Evolutionary conservation across 2,797 vertebrate species (phyloP), one percentile per base, ranked within the genome.

Genomic region (Champsocephalus esox): DNA sequence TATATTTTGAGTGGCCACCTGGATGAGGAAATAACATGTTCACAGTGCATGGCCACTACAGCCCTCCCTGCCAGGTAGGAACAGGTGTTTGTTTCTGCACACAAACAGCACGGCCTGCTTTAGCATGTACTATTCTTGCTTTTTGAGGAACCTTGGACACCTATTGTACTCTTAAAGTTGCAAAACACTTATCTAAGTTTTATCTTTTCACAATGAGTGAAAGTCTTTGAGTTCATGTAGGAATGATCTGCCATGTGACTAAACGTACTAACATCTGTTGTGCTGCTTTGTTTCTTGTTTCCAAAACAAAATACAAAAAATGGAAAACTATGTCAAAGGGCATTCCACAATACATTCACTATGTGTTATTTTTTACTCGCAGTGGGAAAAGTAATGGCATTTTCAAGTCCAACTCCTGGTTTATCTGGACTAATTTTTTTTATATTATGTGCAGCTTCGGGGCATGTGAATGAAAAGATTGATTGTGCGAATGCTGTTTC

Each of bases 21-120:
- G 92, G 92, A 94, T 88, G 86, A 94, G 91, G 90, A 92, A 94
- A 93, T 92, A 88, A 87, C 84, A 86, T 83, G 90, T 89, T 92
- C 90, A 92, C 78, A 71, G 87, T 75, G 87, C 86, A 89, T 91
- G 88, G 90, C 88, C 84, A 79, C 85, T 71, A 73, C 80, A 75
- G 73, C 72, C 71, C 76, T 86, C 70, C 81, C 83, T 87, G 87
- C 90, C 88, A 86, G 87, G 82, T 83, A 86, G 79, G 89, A 91
- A 89, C 90, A 92, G 88, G 91, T 90, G 90, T 92, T 84, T 89
- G 76, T 82, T 87, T 62, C 75, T 67, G 52, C 5, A 58, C 84
- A 75, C 60, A 71, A 44, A 68, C 45, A 57, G 71, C 69, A 80
- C 7, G 19, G 61, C 48, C 38, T 10, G 12, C 46, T 65, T 55